Percentiles rank a stretch among this genome's conserved stretches.
Conservation (phyloP, 2,888 invertebrate genomes). For the Nemoura dubitans region DNA sequence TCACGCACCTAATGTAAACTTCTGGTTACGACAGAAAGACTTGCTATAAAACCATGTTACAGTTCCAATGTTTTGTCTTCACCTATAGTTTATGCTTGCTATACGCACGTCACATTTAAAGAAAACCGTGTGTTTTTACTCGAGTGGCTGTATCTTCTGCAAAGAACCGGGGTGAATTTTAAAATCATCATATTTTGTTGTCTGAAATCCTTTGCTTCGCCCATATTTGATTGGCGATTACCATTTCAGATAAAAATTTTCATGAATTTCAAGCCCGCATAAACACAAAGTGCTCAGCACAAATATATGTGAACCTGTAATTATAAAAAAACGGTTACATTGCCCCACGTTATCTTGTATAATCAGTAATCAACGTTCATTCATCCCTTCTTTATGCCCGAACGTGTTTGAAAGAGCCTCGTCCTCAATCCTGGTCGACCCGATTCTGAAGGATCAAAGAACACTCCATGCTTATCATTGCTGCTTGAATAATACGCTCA, state of each 20-base stretch:
- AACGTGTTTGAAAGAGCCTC: neutral
- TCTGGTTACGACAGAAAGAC: neutral
- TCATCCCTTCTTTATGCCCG: conserved; percentile 3
- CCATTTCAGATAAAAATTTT: neutral
- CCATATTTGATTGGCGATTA: neutral
- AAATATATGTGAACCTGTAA: neutral
- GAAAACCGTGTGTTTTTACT: too few species aligned
- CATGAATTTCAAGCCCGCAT: neutral
- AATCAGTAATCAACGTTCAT: neutral
- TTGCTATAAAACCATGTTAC: neutral
- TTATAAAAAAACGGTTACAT: neutral
- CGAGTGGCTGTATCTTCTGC: too few species aligned
- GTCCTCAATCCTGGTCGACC: conserved; percentile 4
- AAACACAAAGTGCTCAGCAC: neutral
- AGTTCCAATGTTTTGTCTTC: too few species aligned
- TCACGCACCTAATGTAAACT: neutral
- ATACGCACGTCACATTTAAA: too few species aligned
- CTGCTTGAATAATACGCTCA: neutral
- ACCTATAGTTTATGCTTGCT: too few species aligned
- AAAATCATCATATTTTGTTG: neutral
- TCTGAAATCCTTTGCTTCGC: neutral
- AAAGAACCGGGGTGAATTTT: neutral
- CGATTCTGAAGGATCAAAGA: neutral
- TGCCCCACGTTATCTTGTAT: neutral
- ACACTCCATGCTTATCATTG: conserved; percentile 12